Percentiles rank a stretch among this genome's conserved stretches.
Evolutionary conservation across 2,113 vertebrate genomes (phyloP).

Genomic region (Oxygymnocypris stewartii): DNA sequence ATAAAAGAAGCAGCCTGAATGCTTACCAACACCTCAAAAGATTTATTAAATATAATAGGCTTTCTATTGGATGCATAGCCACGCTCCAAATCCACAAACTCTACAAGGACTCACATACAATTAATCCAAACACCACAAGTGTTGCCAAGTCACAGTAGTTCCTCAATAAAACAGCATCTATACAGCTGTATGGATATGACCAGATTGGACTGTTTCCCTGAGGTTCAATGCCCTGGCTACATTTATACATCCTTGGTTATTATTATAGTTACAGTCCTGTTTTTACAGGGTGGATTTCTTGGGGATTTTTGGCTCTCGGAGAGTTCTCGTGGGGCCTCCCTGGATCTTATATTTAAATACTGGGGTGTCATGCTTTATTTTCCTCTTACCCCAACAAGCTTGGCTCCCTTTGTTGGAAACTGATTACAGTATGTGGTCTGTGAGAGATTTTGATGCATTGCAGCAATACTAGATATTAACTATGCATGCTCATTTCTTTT

Average conservation of each 20-base stretch:
- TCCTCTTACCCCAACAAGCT: slow-evolving; percentile 4
- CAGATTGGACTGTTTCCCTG: slow-evolving; percentile 6
- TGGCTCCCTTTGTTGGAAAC: background rate
- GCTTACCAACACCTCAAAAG: background rate
- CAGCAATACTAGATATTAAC: background rate
- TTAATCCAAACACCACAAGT: background rate
- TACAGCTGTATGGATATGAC: slow-evolving; percentile 30
- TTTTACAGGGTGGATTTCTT: slow-evolving; percentile 42
- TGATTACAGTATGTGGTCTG: slow-evolving; percentile 6
- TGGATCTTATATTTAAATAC: slow-evolving; percentile 28
- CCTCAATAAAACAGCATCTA: slow-evolving; percentile 32
- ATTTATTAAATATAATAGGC: background rate
- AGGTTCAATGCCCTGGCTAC: slow-evolving; percentile 16
- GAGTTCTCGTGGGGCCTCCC: slow-evolving; percentile 6
- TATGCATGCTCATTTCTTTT: background rate
- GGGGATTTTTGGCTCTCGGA: background rate
- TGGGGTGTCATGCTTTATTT: background rate
- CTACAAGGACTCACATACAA: background rate
- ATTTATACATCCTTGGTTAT: slow-evolving; percentile 41
- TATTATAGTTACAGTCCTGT: slow-evolving; percentile 39
- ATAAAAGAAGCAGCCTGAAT: background rate
- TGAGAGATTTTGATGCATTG: background rate
- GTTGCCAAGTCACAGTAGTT: slow-evolving; percentile 16
- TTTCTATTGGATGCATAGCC: background rate
- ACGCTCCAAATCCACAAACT: background rate